phyloP scores from a whole-genome alignment of 2,797 vertebrate species.

The Sebastes iracundus region DNA sequence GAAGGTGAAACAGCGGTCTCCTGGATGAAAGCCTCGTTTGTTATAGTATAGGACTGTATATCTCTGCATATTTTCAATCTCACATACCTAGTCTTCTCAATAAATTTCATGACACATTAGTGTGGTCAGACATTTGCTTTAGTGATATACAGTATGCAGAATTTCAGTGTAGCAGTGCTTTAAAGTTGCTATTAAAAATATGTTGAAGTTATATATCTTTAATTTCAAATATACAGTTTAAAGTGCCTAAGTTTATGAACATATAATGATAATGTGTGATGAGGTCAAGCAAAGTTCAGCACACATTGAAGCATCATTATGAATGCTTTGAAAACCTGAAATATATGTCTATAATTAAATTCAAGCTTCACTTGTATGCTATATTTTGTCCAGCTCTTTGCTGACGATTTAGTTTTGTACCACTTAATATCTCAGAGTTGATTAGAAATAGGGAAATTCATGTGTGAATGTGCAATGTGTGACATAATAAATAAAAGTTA shows the following conservation, averaged over 20 bases:
- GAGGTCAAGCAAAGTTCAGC: background rate
- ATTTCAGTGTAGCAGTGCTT: background rate
- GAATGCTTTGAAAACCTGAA: background rate
- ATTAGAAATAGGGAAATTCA: background rate
- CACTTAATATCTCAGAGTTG: conserved; percentile 44
- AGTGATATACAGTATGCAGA: too few species aligned
- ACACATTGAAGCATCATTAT: background rate
- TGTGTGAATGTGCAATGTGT: background rate
- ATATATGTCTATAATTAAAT: background rate
- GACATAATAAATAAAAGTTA: conserved; percentile 1
- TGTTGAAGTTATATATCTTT: background rate
- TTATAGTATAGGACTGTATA: too few species aligned
- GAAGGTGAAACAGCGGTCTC: too few species aligned
- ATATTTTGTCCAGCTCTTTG: background rate
- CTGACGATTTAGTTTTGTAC: conserved; percentile 22
- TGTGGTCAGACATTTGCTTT: too few species aligned
- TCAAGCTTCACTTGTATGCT: background rate
- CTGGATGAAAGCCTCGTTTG: too few species aligned
- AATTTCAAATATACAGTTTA: background rate
- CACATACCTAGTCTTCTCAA: too few species aligned
- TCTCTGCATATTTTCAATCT: too few species aligned
- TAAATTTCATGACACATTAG: too few species aligned
- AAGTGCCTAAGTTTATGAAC: background rate
- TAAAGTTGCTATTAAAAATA: background rate
- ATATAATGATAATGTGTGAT: background rate